Conservation (phyloP, 2,888 invertebrate species). For the Drosophila ustulata region DNA sequence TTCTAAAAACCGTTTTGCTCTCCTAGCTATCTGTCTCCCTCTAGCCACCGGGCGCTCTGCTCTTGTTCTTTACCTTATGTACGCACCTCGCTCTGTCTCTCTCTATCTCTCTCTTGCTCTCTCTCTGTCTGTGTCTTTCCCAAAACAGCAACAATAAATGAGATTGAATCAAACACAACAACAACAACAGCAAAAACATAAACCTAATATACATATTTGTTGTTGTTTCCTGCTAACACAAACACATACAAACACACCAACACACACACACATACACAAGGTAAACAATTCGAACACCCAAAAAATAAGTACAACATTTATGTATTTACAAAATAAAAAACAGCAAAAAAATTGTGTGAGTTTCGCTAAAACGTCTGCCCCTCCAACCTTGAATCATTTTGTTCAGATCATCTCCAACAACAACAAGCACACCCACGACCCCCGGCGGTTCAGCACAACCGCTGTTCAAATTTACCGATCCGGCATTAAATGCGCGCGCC, state of each 20-base stretch:
- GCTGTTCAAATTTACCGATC: slow-evolving; percentile 96
- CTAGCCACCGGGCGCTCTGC: slow-evolving; percentile 21
- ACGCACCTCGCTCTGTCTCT: slow-evolving; percentile 20
- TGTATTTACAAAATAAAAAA: slow-evolving; percentile 33
- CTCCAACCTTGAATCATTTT: slow-evolving; percentile 78
- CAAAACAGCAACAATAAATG: slow-evolving; percentile 18
- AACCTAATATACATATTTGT: slow-evolving; percentile 38
- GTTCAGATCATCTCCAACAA: slow-evolving; percentile 91
- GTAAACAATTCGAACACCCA: slow-evolving; percentile 50
- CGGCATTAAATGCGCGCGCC: slow-evolving; percentile 95
- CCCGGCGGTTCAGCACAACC: slow-evolving; percentile 88
- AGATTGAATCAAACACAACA: slow-evolving; percentile 22
- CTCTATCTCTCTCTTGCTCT: not conserved
- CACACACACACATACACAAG: slow-evolving; percentile 26
- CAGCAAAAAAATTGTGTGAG: slow-evolving; percentile 65
- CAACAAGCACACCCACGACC: slow-evolving; percentile 87
- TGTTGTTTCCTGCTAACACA: slow-evolving; percentile 66
- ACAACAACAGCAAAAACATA: slow-evolving; percentile 24
- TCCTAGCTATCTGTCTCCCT: slow-evolving; percentile 22
- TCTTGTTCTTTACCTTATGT: slow-evolving; percentile 12
- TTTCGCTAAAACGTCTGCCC: slow-evolving; percentile 84
- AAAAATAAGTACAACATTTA: slow-evolving; percentile 44
- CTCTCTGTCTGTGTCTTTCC: not conserved
- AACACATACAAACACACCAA: slow-evolving; percentile 44
- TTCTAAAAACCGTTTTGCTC: slow-evolving; percentile 11